These are phyloP conservation scores for Carapus acus DNA, from an alignment of 2,797 vertebrate species.

Conservation along the genomic window DNA sequence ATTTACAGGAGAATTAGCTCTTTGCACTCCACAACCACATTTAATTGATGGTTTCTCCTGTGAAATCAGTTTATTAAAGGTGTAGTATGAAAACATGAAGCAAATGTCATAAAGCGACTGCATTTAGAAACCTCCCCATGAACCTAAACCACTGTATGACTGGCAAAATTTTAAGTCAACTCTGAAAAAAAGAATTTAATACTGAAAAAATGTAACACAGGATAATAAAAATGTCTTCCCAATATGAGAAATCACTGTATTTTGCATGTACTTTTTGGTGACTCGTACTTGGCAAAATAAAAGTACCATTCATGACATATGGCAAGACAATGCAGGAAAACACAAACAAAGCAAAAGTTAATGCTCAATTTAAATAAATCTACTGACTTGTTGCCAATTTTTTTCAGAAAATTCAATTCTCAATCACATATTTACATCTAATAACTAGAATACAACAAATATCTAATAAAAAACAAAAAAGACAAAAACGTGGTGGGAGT, in stretches of 20 bases:
- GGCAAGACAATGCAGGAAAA: constrained; percentile 69
- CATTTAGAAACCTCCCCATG: constrained; percentile 59
- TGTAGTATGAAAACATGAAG: constrained; percentile 69
- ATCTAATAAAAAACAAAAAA: constrained; percentile 39
- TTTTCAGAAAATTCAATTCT: constrained; percentile 50
- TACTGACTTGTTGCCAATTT: constrained; percentile 62
- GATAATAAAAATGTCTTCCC: constrained; percentile 75
- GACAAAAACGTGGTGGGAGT: constrained; percentile 35
- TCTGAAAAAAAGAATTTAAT: constrained; percentile 73
- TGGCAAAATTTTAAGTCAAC: constrained; percentile 67
- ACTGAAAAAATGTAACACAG: constrained; percentile 75
- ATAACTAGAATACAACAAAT: constrained; percentile 61
- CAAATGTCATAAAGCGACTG: constrained; percentile 62
- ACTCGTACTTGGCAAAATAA: constrained; percentile 70
- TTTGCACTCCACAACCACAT: constrained; percentile 69
- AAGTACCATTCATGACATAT: constrained; percentile 74
- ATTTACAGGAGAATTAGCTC: constrained; percentile 64
- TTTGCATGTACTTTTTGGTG: constrained; percentile 71
- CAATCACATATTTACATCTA: constrained; percentile 69
- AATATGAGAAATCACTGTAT: constrained; percentile 81
- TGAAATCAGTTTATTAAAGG: constrained; percentile 66
- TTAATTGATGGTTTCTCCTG: constrained; percentile 58
- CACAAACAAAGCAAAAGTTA: constrained; percentile 10
- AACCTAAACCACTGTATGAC: constrained; percentile 58
- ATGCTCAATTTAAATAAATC: constrained; percentile 69